Conservation (phyloP, 2,888 invertebrate genomes). For the Nymphalis polychloros region DNA sequence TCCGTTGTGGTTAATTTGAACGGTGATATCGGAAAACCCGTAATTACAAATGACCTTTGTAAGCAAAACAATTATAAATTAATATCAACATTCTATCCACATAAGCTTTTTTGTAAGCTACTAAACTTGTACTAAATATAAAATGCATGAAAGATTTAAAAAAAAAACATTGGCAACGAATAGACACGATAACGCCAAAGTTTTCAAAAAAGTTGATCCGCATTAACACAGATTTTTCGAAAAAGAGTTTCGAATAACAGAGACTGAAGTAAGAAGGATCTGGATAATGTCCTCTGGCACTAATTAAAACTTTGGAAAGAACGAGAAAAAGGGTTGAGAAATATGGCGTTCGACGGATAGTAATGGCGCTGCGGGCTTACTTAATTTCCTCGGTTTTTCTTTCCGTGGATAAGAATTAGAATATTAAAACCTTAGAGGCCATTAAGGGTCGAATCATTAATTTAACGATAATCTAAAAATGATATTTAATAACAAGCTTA, state of each 20-base stretch:
- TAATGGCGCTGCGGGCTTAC: slow-evolving; percentile 68
- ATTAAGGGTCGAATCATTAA: slow-evolving; percentile 18
- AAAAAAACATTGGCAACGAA: slow-evolving; percentile 19
- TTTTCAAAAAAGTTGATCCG: slow-evolving; percentile 49
- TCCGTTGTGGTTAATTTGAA: slow-evolving; percentile 13
- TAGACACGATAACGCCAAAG: slow-evolving; percentile 49
- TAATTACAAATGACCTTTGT: slow-evolving; percentile 20
- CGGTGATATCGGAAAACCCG: slow-evolving; percentile 18
- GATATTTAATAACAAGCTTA: no score
- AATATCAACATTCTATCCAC: not conserved
- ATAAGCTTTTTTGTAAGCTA: not conserved
- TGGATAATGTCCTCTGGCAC: slow-evolving; percentile 79
- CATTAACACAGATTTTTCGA: slow-evolving; percentile 54
- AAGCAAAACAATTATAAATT: not conserved
- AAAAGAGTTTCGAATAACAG: slow-evolving; percentile 57
- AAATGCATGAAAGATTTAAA: not conserved
- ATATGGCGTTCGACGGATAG: slow-evolving; percentile 73
- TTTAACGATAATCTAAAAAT: no score
- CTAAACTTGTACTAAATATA: not conserved
- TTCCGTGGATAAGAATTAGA: slow-evolving; percentile 26
- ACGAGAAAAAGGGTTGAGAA: slow-evolving; percentile 77
- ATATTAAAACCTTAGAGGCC: slow-evolving; percentile 30
- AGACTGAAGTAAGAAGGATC: slow-evolving; percentile 64
- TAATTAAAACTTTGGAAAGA: slow-evolving; percentile 78
- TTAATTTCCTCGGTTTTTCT: slow-evolving; percentile 68